Base-by-base conservation (phyloP, 2,888 invertebrate species). In the Pandemis corylana region DNA sequence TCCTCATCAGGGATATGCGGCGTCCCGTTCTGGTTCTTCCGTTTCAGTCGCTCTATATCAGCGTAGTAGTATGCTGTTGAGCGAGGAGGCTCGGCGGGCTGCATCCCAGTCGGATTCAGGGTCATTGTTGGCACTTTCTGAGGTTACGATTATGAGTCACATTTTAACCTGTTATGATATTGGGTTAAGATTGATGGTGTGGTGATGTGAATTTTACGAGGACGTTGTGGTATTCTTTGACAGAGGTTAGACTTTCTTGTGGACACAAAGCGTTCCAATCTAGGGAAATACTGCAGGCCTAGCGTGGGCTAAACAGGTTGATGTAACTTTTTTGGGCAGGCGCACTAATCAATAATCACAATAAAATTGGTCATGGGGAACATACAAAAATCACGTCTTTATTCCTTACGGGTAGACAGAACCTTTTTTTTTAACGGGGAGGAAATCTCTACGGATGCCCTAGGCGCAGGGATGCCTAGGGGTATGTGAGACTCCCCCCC, bases 41-140 rank as follows among this genome's bases (percentile, higher is more conserved):
- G 90, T 80, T 95, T 95, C 20, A 95, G 90, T 1, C 95, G 91
- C 65, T 95, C 95, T 0, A 95, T 85, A 78, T 95, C 95, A 0
- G 95, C 95, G 87, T 96, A 96, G 85, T 95, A 94, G 81, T 95
- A 95, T 0, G 95, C 94, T 76, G 95, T 95, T 77, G 95, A 95
- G 82, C 95, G 95, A 78, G 95, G 95, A 13, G 95, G 95, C 85
- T 95, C 95, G 65, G 91, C 84, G 72, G 92, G 91, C 76, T 94
- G 82, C 0, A 84, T 85, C 0, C 88, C 88, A 49, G 91, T 89
- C 87, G 91, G 78, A 63, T 80, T 85, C 76, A 76, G 78, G 79
- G 74, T 83, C 79, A 85, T 84, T 79, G 68, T 62, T 72, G 51
- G 71, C 71, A 44, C 59, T 61, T 77, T 59, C n/a, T 36, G 12